Evolutionary conservation across 2,797 vertebrate species (phyloP), one percentile per base, ranked within the genome.

Genomic region (Dicrostonyx torquatus): DNA sequence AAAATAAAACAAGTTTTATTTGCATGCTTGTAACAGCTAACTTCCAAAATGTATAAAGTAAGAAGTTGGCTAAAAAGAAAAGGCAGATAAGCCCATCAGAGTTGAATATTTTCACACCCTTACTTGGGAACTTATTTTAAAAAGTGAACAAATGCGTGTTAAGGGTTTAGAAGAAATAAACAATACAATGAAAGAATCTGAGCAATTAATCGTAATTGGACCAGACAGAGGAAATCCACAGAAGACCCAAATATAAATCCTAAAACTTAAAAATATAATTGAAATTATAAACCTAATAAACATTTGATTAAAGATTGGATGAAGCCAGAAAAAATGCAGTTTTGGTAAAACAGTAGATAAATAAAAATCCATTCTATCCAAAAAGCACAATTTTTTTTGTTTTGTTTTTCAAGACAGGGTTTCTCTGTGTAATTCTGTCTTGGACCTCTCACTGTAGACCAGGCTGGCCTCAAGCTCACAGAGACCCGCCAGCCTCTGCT

Each of bases 81-180:
- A 86, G 40, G 34, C 37, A 89, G 68, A 70, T 18, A 77, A 80
- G 79, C 70, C 26, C 22, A 77, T 62, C 85, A 72, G 22, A 43
- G 12, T 82, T 31, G 15, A 88, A 53, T 64, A 84, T 88, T 87
- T 87, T 91, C 89, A 83, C 1, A 84, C 13, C 29, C 15, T 82
- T 50, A 87, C 50, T 83, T 40, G 62, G 73, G 9, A 96, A 76
- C 50, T 40, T 89, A 94, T 87, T 68, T 90, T 92, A 89, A 79
- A 14, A 93, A 87, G 45, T 58, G 88, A 72, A 77, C 79, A 55
- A 73, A 76, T 77, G 58, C 14, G 12, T 58, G 9, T 60, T 64
- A 64, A 85, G 64, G 43, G 5, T 83, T 78, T 64, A 94, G n/a
- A 83, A 86, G 53, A 78, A 34, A 73, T 84, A 84, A 76, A 66